phyloP scores from a whole-genome alignment of 2,113 vertebrate species.

The Scolopax mira region DNA sequence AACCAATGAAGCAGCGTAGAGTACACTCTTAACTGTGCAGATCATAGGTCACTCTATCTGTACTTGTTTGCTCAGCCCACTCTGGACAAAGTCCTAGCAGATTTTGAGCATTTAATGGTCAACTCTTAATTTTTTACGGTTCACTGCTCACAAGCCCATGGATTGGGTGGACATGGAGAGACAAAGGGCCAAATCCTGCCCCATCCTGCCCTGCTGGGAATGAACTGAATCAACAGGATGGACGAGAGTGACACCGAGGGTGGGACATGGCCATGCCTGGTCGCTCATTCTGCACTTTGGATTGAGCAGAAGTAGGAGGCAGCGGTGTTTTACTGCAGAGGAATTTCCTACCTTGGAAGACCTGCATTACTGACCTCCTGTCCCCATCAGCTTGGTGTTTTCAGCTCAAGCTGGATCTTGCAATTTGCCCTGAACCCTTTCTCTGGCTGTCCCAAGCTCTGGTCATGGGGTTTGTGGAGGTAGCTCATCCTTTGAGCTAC shows the following conservation, averaged over 20 bases:
- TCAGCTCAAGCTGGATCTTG: not conserved
- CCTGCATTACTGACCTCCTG: not conserved
- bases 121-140: conserved; percentile 22
- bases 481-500: not conserved
- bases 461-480: fast-evolving
- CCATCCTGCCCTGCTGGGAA: not conserved
- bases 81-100: conserved; percentile 58
- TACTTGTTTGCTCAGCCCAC: conserved; percentile 58
- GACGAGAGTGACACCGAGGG: fast-evolving
- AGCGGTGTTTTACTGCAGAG: not conserved
- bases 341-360: not conserved
- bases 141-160: not conserved
- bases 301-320: not conserved
- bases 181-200: conserved; percentile 7
- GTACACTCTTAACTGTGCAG: not conserved
- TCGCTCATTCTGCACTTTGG: fast-evolving
- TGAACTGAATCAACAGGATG: not conserved
- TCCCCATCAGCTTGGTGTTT: not conserved
- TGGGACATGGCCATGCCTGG: fast-evolving
- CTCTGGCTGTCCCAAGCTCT: not conserved
- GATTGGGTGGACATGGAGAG: not conserved
- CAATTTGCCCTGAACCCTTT: not conserved
- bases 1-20: not conserved
- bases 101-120: conserved; percentile 44
- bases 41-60: conserved; percentile 26